Conservation (phyloP, 1,140 invertebrate species). For the Penaeus chinensis region DNA sequence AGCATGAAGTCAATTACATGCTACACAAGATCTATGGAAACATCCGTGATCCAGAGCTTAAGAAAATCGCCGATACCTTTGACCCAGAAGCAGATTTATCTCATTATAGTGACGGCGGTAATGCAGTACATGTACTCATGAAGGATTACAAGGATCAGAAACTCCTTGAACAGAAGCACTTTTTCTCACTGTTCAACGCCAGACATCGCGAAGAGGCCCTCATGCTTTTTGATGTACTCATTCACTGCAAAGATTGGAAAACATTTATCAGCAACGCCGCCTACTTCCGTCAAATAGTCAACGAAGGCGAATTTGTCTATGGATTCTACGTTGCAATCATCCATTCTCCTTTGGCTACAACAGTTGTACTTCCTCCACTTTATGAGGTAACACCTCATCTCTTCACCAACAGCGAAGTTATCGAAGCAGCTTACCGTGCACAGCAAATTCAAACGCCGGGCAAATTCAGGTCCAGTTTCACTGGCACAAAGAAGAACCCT, state of each 20-base stretch:
- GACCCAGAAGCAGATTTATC: no score
- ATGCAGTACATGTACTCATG: no score
- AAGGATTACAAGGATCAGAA: no score
- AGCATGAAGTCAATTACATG: conserved; percentile 39
- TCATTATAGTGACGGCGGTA: no score
- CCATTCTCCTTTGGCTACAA: conserved; percentile 17
- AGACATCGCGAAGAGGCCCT: no score
- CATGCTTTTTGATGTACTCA: no score
- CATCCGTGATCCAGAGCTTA: not conserved
- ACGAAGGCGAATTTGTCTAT: conserved; percentile 50
- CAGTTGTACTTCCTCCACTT: conserved; percentile 43
- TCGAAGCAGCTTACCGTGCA: conserved; percentile 34
- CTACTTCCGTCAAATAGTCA: conserved; percentile 35
- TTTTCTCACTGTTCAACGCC: no score
- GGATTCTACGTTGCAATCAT: conserved; percentile 32
- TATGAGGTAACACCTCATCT: conserved; percentile 54
- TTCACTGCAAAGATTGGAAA: not conserved
- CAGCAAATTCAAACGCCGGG: conserved; percentile 26
- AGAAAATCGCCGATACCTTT: not conserved
- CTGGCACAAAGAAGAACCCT: conserved; percentile 42
- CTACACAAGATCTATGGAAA: conserved; percentile 34
- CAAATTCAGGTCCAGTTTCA: conserved; percentile 19
- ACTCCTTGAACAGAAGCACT: no score
- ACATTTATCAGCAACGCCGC: conserved; percentile 38
- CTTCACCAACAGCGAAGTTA: conserved; percentile 55